These are phyloP conservation scores for Cerastis leucographa DNA, from an alignment of 2,888 invertebrate species.

Conservation along the genomic window DNA sequence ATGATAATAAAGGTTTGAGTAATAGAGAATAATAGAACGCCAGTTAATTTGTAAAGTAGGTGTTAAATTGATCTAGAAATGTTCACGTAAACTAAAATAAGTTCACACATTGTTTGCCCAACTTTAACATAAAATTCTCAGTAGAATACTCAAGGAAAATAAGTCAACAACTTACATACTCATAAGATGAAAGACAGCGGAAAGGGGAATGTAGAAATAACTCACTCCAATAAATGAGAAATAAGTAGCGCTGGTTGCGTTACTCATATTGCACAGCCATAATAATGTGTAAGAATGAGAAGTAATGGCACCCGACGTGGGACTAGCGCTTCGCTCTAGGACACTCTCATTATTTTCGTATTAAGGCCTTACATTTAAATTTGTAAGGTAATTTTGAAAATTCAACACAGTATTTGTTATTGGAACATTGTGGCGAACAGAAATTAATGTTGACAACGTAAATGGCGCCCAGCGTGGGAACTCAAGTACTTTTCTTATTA, in stretches of 20 bases:
- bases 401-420: constrained; percentile 38
- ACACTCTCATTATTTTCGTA: constrained; percentile 64
- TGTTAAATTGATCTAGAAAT: background rate
- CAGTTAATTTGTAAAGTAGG: background rate
- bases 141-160: background rate
- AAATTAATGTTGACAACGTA: constrained; percentile 19
- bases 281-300: constrained; percentile 65
- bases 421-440: background rate
- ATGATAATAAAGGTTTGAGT: constrained; percentile 39
- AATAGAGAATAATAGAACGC: constrained; percentile 23
- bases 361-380: constrained; percentile 56
- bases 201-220: constrained; percentile 52
- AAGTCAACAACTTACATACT: constrained; percentile 16
- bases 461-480: constrained; percentile 42
- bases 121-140: constrained; percentile 3
- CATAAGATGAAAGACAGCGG: constrained; percentile 42
- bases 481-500: constrained; percentile 9
- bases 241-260: constrained; percentile 58
- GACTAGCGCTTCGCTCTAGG: constrained; percentile 47
- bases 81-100: background rate
- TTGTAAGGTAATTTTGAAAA: constrained; percentile 36
- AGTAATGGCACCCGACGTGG: constrained; percentile 65
- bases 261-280: constrained; percentile 60
- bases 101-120: background rate
- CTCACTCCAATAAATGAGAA: constrained; percentile 66